Evolutionary conservation across 2,797 vertebrate species (phyloP), one percentile per base, ranked within the genome.

Genomic region (Microhierax caerulescens): DNA sequence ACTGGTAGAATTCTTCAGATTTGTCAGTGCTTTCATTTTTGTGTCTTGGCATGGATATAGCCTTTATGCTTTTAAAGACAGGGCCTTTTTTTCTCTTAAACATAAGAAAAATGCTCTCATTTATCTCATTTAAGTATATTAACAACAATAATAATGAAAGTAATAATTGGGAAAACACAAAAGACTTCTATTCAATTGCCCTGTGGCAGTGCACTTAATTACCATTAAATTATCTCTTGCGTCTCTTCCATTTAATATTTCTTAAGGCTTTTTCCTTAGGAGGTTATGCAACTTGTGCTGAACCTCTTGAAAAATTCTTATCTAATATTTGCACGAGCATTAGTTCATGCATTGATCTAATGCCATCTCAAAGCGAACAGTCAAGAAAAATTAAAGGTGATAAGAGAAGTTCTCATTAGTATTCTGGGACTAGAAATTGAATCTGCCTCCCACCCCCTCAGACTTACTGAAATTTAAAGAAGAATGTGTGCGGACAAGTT

Each of bases 171-270:
- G 67, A 74, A 95, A 95, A 69, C 89, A 92, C 77, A 95, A 84
- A 94, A 95, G 95, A 53, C 39, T 94, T 88, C 34, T 85, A 28
- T 94, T 95, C 63, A 51, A 2, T 80, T 83, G 75, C 85, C 90
- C 68, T 75, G 41, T 64, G 90, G 81, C 92, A 51, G 59, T 72
- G 77, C 4, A 13, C 79, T 93, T 95, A 86, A 92, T 96, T 96
- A 95, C 80, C 85, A 87, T 95, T 82, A 90, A 90, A 90, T 95
- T 95, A 91, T 77, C 94, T 92, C 54, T 85, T 74, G 27, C 3
- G 24, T 94, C 83, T 92, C 70, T 93, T 88, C 79, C 79, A 76
- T 92, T 95, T 88, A 77, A 53, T 75, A 87, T 92, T 90, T 92
- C 54, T 43, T 94, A 39, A 34, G 78, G 57, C 39, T 51, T 86